Evolutionary conservation across 2,888 invertebrate genomes (phyloP), one percentile per base, ranked within the genome.

Genomic region (Heliconius ismenius): DNA sequence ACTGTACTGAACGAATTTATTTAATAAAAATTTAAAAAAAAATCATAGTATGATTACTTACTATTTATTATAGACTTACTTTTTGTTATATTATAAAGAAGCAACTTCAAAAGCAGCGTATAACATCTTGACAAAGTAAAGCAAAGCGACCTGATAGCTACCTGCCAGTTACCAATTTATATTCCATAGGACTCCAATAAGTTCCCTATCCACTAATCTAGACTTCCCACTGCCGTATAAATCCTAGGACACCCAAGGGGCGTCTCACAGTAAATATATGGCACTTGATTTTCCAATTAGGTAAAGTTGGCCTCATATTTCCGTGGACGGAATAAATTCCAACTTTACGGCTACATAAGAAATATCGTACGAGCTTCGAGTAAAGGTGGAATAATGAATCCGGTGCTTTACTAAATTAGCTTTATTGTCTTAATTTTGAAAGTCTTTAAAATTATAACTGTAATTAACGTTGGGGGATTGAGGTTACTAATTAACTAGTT

Each of bases 221-320:
- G 82, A 81, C 82, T 78, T 72, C 78, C 79, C 80, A 76, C 81
- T 74, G 72, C 79, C 81, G 79, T 80, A 83, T 83, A 83, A 84
- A 84, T 83, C 80, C 78, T 77, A 79, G 76, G 75, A 77, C 80
- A 80, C 83, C 82, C 83, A 80, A 81, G 81, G 85, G 87, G 81
- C 83, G 82, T 79, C 82, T 84, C 80, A 81, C 82, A 79, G 83
- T 85, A 86, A 86, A 91, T 90, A 89, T 90, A 91, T 89, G 84
- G 86, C 88, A 85, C 85, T 86, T 89, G 89, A 91, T 90, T 90
- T 90, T 89, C 91, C 91, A 92, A 93, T 93, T 92, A 92, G 90
- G 85, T 84, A 82, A 86, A 90, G 84, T 88, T 87, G 83, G 85
- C 84, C 83, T 91, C 90, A 91, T 90, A 91, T 92, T 91, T 88